Base-by-base conservation (phyloP, 2,113 vertebrate genomes). In the Calyptomena viridis region DNA sequence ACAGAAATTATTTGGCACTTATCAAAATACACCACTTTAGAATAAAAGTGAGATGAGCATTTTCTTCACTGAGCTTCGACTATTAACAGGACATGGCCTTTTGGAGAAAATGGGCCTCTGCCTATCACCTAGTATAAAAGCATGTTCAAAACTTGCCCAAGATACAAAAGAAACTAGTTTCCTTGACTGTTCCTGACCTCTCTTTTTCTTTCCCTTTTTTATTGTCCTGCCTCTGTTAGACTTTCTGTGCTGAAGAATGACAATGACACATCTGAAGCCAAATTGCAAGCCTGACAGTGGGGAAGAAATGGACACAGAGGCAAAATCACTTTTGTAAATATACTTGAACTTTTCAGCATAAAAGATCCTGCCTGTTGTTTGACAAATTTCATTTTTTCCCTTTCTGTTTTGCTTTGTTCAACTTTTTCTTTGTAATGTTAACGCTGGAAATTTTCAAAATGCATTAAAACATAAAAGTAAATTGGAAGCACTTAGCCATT, bases 251-350 rank as follows among this genome's bases (percentile, higher is more conserved):
- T 94, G 60, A 78, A 89, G 89, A 93, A 81, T 68, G 30, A 56
- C 60, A 72, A 56, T 31, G n/a, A 37, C 52, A 81, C 30, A 81
- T 84, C 77, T 81, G 52, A 94, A 96, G 37, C 14, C 69, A 92
- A 93, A 91, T 72, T 93, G 22, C 0, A 2, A 78, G 19, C 15
- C 39, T 84, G 73, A 92, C 76, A 75, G 69, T 68, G 58, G 35
- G 60, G 37, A 80, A 90, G 50, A 95, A 94, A 78, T 67, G 23
- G 59, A 88, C 79, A 74, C 24, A 92, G 87, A 94, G 27, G 33
- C 6, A 89, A 89, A 95, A 89, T 56, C 39, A 55, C 53, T 91
- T 91, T 80, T 81, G 86, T 89, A 96, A 94, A 84, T 92, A 95
- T 17, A 84, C 52, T 90, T 89, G 64, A 94, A 90, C 46, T 81